Base-by-base conservation (phyloP, 2,113 vertebrate genomes). In the Megaleporinus macrocephalus region DNA sequence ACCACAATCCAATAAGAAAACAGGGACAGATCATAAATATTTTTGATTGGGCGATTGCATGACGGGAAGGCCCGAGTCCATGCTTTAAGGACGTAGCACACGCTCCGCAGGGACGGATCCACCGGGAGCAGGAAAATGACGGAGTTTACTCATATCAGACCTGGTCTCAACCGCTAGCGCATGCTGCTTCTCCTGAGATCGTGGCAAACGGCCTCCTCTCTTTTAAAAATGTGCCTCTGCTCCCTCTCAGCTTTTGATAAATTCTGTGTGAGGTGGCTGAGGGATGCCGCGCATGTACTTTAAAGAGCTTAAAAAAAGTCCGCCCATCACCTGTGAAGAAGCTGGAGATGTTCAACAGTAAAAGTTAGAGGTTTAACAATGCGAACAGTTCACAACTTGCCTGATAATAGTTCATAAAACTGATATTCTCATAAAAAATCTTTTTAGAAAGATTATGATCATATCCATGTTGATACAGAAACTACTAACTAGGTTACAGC, bases 1-100 rank as follows among this genome's bases (percentile, higher is more conserved):
- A 85, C 47, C 80, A 65, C 80, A 85, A 72, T 85, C 80, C 78
- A 85, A 85, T 85, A 85, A 85, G 81, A 83, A 80, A 79, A 65
- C 53, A 26, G 47, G 79, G 80, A 82, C 73, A 78, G 71, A 83
- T 79, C 71, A 63, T 85, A 85, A 82, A 85, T 82, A 79, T 82
- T 82, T 85, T 79, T 62, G 80, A 82, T 85, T 85, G 84, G 76
- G 76, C 75, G 57, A 79, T 62, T 79, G 80, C 57, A 71, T 61
- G 80, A 76, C n/a, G 41, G 80, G 72, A 69, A 79, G 59, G 26
- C 63, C 80, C 73, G 69, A 51, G 51, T 75, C 73, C 27, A 59
- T n/a, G 63, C 73, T 81, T 66, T 55, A 78, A 81, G 72, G 30
- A 66, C 66, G 72, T 75, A 27, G 16, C 47, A 24, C 16, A 24